These are phyloP conservation scores for Autographa gamma DNA, from an alignment of 2,888 invertebrate species.

Conservation along the genomic window DNA sequence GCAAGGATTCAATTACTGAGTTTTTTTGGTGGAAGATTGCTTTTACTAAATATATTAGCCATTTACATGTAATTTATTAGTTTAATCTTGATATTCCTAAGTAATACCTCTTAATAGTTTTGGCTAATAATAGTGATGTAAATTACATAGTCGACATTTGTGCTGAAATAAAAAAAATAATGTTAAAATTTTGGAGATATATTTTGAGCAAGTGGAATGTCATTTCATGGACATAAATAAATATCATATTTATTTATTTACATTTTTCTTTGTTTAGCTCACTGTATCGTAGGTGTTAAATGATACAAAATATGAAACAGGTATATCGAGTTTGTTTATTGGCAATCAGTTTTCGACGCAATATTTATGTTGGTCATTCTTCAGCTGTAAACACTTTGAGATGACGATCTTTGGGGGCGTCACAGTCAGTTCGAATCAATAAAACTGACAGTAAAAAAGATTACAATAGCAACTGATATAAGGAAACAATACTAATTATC, in stretches of 20 bases:
- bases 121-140: neutral
- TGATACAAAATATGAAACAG: constrained; percentile 74
- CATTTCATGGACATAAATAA: neutral
- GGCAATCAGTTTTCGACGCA: constrained; percentile 78
- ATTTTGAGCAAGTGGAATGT: neutral
- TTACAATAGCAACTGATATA: constrained; percentile 60
- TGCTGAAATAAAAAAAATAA: neutral
- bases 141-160: neutral
- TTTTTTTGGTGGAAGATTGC: neutral
- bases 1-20: neutral
- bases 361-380: constrained; percentile 76
- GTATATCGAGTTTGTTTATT: constrained; percentile 79
- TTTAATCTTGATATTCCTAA: neutral
- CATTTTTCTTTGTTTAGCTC: constrained; percentile 19
- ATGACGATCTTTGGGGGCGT: constrained; percentile 59
- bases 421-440: constrained; percentile 54
- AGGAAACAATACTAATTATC: constrained; percentile 86
- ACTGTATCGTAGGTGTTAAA: constrained; percentile 55
- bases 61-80: neutral
- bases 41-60: neutral
- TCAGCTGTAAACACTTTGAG: constrained; percentile 67
- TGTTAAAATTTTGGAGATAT: neutral
- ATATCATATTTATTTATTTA: constrained; percentile 22
- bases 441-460: constrained; percentile 64
- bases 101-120: neutral